A percentile compares a stretch with the other conserved stretches of the same genome.
Conservation (phyloP, 2,888 invertebrate species). For the Platycheirus rosarum region DNA sequence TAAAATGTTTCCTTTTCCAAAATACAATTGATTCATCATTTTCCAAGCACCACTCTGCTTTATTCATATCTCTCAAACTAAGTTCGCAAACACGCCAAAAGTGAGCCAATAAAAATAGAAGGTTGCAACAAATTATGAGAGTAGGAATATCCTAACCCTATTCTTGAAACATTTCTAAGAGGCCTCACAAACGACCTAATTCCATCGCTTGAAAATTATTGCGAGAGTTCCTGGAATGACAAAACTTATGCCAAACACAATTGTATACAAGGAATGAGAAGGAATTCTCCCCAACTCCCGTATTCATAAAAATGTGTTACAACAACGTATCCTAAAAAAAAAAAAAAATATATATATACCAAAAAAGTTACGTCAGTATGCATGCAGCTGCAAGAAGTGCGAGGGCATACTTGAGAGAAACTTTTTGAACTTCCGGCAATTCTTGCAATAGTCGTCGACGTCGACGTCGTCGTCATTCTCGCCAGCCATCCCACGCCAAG, state of each 20-base stretch:
- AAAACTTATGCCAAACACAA: conserved; percentile 38
- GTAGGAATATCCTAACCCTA: conserved; percentile 1
- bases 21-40: conserved; percentile 20
- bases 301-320: conserved; percentile 59
- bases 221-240: conserved; percentile 36
- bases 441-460: conserved; percentile 46
- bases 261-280: conserved; percentile 38
- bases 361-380: conserved; percentile 34
- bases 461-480: conserved; percentile 16
- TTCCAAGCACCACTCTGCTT: not conserved
- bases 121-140: conserved; percentile 49
- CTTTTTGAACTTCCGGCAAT: conserved; percentile 72
- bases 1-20: too few species aligned
- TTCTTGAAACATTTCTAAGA: conserved; percentile 16
- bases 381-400: conserved; percentile 6
- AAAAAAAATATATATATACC: not conserved
- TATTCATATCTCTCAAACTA: conserved; percentile 10
- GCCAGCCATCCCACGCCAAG: conserved; percentile 1
- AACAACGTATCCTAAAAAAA: conserved; percentile 16
- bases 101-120: conserved; percentile 46
- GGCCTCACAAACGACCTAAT: conserved; percentile 66
- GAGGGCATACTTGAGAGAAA: conserved; percentile 63
- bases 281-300: conserved; percentile 61
- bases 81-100: conserved; percentile 5
- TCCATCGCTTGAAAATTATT: conserved; percentile 45